A percentile compares a stretch with the other conserved stretches of the same genome.
Evolutionary conservation across 2,113 vertebrate genomes (phyloP).

Genomic region (Podiceps cristatus): DNA sequence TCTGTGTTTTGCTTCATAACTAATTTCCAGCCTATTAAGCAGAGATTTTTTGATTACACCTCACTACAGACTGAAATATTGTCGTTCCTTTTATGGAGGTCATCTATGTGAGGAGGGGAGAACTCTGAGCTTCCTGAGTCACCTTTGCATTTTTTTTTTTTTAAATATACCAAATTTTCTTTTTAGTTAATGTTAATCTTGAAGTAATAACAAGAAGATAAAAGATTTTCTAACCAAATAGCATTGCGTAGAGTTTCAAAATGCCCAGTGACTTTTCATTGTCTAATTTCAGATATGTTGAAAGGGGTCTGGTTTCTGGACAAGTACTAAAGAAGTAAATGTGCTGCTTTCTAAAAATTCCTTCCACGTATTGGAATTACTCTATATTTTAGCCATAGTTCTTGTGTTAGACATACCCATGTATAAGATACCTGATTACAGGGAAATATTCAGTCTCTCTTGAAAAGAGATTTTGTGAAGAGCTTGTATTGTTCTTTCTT

Average conservation of each 20-base stretch:
- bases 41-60: slow-evolving; percentile 23
- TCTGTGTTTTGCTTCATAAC: slow-evolving; percentile 33
- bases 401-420: background rate
- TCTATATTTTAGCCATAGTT: background rate
- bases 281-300: background rate
- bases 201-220: background rate
- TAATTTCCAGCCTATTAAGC: slow-evolving; percentile 20
- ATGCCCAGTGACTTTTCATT: background rate
- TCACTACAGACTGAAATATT: background rate
- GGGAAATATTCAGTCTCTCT: background rate
- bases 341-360: background rate
- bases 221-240: background rate
- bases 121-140: background rate
- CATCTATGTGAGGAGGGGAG: fast-evolving
- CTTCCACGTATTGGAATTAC: fast-evolving
- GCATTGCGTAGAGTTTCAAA: background rate
- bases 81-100: background rate
- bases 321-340: background rate
- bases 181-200: background rate
- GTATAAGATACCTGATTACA: background rate
- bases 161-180: background rate
- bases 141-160: background rate
- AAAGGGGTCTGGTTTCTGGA: background rate
- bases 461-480: background rate
- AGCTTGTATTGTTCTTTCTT: fast-evolving